Conservation (phyloP, 1,140 invertebrate genomes). For the Mamestra configurata region DNA sequence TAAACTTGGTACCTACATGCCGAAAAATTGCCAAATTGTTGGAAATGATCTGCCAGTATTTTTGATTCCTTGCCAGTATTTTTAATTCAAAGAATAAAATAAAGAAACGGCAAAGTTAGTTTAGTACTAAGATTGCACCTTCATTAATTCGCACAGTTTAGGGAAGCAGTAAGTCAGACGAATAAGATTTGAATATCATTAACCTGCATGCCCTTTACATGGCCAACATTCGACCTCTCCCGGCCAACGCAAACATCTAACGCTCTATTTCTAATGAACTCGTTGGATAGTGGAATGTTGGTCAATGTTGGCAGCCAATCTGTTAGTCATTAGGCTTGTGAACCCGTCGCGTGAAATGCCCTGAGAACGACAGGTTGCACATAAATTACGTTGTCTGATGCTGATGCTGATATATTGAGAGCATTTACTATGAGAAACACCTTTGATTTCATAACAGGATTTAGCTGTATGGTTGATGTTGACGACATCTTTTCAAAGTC, state of each 20-base stretch:
- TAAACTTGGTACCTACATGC: too few relatives aligned
- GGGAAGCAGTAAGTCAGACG: background rate
- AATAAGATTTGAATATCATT: background rate
- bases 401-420: constrained; percentile 27
- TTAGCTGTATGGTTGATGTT: background rate
- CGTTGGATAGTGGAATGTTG: constrained; percentile 5
- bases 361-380: constrained; percentile 41
- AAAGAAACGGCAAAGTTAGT: too few relatives aligned
- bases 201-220: constrained; percentile 13
- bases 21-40: too few relatives aligned
- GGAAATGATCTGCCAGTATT: too few relatives aligned
- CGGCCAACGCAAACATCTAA: background rate
- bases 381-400: constrained; percentile 37
- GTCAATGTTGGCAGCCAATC: constrained; percentile 24
- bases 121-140: background rate
- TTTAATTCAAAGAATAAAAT: too few relatives aligned
- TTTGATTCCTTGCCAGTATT: too few relatives aligned
- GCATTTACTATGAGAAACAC: background rate
- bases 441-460: background rate
- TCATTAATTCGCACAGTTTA: background rate
- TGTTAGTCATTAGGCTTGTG: constrained; percentile 19
- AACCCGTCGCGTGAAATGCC: constrained; percentile 46
- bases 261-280: background rate
- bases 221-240: background rate
- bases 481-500: background rate